Base-by-base conservation (phyloP, 1,140 invertebrate species). In the Drosophila bipectinata region DNA sequence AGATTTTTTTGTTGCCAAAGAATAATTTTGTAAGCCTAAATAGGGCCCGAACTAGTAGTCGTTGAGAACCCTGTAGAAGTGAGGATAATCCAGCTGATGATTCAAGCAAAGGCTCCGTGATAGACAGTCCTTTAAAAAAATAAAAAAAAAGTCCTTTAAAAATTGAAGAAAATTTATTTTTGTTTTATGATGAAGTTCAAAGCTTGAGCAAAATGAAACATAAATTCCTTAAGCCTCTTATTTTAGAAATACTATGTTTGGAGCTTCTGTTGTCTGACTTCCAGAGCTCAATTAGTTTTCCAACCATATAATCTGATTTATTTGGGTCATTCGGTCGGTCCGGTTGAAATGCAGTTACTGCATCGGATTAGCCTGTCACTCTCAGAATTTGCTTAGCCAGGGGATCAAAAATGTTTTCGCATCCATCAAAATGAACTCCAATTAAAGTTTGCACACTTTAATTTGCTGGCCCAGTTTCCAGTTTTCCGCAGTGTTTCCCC, bases 371-470 rank as follows among this genome's bases (percentile, higher is more conserved):
- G 32, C 30, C 3, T 47, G 63, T 39, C 63, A 57, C 45, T 69
- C 32, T 5, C 30, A n/a, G 49, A 77, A 61, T 32, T 15, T 32
- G 45, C 18, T 30, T 15, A 18, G 7, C 18, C 26, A 15, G 30
- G 10, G 61, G n/a, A 32, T n/a, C 24, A 47, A 47, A 45, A 47
- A 30, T 56, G 32, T 32, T 48, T 10, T 57, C 41, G 55, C 76
- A 74, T 78, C 58, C 48, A 66, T 71, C 64, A 69, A 56, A 74
- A 56, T 14, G 66, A 64, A 66, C 58, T 61, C 68, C 74, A 85
- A 82, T 85, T 87, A 88, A 87, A 67, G 63, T 64, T 67, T 72
- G 64, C 52, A 54, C 83, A 79, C 82, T 81, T 87, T 77, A 74
- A 71, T 68, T 79, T 63, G 54, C 37, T 83, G 75, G 59, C 49